Base-by-base conservation (phyloP, 2,113 vertebrate genomes). In the Podiceps cristatus region DNA sequence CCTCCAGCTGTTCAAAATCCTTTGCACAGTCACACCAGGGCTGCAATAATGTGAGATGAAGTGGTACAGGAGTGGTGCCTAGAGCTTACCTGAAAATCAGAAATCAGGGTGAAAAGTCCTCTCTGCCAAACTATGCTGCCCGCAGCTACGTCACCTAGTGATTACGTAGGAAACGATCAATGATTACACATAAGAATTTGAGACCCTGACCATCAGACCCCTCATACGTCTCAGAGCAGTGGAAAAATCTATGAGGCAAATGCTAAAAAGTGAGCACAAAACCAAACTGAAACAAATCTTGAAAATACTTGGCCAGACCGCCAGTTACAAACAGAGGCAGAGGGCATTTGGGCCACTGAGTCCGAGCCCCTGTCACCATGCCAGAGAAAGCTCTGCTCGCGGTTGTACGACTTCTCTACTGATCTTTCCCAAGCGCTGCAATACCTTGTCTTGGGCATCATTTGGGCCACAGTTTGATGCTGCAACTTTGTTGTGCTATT, bases 261-360 rank as follows among this genome's bases (percentile, higher is more conserved):
- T 63, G 62, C 22, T 19, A 93, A 69, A 53, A 81, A 74, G 4
- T 5, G 10, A 67, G 40, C 29, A 59, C 20, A 20, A 44, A 17
- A 25, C 27, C 27, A 42, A 53, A 93, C 7, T 28, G 59, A 94
- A 87, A 35, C 18, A 86, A 76, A 78, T 15, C 18, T 35, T 22
- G 11, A 88, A 67, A 50, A 86, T 12, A 11, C 20, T 72, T 75
- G n/a, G 58, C 47, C 71, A 78, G 67, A 83, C 50, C 78, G 74
- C 29, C 56, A 58, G 73, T 88, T 72, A 67, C 33, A 81, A 94
- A 93, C 5, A 93, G 40, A 64, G 80, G 79, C 59, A 79, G 81
- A 89, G 53, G 22, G 19, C 29, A 56, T 47, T 42, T 53, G 53
- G 4, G 8, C 73, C 35, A 52, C 44, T 73, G 78, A 80, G 33